Percentiles rank a stretch among this genome's conserved stretches.
Conservation (phyloP, 2,888 invertebrate species). For the Drosophila monieri region DNA sequence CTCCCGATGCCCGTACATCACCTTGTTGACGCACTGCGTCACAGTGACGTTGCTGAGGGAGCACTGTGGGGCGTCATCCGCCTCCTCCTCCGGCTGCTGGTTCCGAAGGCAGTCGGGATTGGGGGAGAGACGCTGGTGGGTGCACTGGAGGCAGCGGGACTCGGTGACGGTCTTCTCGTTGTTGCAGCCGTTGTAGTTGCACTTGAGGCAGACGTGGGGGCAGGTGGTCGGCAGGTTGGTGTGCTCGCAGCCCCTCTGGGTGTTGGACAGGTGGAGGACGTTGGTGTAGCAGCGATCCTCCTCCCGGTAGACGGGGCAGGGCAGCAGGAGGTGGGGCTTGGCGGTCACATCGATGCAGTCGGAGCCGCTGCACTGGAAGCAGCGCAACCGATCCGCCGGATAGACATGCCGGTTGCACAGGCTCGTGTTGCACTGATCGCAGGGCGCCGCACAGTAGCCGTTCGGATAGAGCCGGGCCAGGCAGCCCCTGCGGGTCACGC, state of each 20-base stretch:
- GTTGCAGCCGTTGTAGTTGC: constrained; percentile 79
- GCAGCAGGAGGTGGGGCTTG: constrained; percentile 53
- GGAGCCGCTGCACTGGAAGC: constrained; percentile 78
- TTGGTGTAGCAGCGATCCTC: constrained; percentile 79
- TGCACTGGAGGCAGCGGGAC: constrained; percentile 68
- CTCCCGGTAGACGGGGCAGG: constrained; percentile 74
- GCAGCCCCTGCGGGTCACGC: constrained; percentile 77
- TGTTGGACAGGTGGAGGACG: constrained; percentile 65
- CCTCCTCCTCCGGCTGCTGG: constrained; percentile 35
- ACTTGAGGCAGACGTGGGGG: constrained; percentile 75
- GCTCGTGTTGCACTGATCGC: constrained; percentile 72
- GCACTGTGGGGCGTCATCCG: constrained; percentile 43
- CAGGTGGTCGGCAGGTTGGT: constrained; percentile 65
- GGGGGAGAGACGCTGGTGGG: constrained; percentile 49
- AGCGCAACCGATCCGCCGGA: constrained; percentile 71
- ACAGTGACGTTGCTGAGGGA: constrained; percentile 49
- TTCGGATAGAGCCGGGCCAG: constrained; percentile 69
- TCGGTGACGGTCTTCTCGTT: constrained; percentile 64
- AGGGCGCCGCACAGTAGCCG: constrained; percentile 72
- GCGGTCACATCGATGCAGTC: constrained; percentile 68
- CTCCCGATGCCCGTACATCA: constrained; percentile 72
- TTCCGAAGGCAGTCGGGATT: constrained; percentile 66
- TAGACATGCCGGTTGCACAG: constrained; percentile 76
- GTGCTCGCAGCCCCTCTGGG: constrained; percentile 74
- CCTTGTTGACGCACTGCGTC: constrained; percentile 71